A percentile compares a stretch with the other conserved stretches of the same genome.
Conservation (phyloP, 2,797 vertebrate species). For the Cichlasoma orientale region DNA sequence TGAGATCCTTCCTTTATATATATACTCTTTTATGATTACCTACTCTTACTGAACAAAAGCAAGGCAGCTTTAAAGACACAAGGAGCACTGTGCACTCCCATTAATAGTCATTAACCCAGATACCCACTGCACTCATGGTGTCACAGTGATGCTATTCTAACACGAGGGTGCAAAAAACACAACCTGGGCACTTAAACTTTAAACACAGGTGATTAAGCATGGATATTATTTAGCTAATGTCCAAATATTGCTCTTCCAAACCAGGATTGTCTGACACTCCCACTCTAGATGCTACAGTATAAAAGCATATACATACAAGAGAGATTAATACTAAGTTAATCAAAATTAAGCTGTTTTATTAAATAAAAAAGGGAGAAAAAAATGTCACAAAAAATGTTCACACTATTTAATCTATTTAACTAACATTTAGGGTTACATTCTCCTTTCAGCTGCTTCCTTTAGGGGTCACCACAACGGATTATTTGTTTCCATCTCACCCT, state of each 20-base stretch:
- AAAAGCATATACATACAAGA: background rate
- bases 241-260: no score
- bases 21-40: no score
- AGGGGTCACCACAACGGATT: no score
- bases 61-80: background rate
- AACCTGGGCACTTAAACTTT: no score
- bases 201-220: no score
- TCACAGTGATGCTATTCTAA: background rate
- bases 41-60: background rate
- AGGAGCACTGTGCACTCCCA: background rate
- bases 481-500: no score
- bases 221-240: no score
- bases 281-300: no score
- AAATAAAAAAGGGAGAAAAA: background rate
- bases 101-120: background rate
- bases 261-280: no score
- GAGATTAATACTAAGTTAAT: background rate
- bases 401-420: no score
- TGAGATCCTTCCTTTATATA: background rate
- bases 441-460: background rate
- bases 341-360: background rate
- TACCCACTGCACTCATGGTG: background rate
- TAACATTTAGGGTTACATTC: accelerated
- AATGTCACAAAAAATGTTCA: background rate
- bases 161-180: accelerated